These are phyloP conservation scores for Oncorhynchus clarkii DNA, from an alignment of 2,113 vertebrate species.

Conservation along the genomic window DNA sequence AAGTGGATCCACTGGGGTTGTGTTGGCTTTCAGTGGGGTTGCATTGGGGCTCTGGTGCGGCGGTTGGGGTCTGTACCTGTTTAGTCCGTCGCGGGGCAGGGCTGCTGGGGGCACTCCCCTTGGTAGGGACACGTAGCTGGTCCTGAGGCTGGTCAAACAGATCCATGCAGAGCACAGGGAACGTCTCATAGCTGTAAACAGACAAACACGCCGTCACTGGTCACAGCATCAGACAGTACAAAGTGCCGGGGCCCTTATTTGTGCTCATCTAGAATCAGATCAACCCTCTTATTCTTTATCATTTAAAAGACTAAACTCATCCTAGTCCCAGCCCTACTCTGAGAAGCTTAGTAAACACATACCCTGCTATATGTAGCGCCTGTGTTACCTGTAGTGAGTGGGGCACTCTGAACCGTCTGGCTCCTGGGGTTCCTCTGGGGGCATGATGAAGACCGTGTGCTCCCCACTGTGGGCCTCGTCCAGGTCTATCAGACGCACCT, in stretches of 20 bases:
- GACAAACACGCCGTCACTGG: not conserved
- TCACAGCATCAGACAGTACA: no score
- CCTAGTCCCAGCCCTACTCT: no score
- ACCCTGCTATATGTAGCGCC: not conserved
- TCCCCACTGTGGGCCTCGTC: conserved; percentile 86
- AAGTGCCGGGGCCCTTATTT: no score
- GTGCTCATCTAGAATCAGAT: no score
- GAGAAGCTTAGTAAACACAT: not conserved
- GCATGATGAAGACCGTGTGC: conserved; percentile 93
- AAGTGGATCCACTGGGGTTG: no score
- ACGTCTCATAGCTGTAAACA: conserved; percentile 82
- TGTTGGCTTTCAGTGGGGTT: not conserved
- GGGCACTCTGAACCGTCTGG: conserved; percentile 76
- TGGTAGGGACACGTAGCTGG: conserved; percentile 75
- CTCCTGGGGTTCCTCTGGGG: conserved; percentile 82
- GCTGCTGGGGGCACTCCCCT: conserved; percentile 87
- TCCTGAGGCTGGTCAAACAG: conserved; percentile 85
- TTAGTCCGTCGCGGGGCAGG: conserved; percentile 90
- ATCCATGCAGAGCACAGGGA: conserved; percentile 79
- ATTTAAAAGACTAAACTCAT: no score
- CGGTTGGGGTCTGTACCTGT: conserved; percentile 74
- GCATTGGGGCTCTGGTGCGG: no score
- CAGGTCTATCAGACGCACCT: conserved; percentile 79
- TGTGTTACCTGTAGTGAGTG: no score
- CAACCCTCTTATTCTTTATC: no score